phyloP scores from a whole-genome alignment of 1,140 invertebrate genomes.

The Bombus confusus region DNA sequence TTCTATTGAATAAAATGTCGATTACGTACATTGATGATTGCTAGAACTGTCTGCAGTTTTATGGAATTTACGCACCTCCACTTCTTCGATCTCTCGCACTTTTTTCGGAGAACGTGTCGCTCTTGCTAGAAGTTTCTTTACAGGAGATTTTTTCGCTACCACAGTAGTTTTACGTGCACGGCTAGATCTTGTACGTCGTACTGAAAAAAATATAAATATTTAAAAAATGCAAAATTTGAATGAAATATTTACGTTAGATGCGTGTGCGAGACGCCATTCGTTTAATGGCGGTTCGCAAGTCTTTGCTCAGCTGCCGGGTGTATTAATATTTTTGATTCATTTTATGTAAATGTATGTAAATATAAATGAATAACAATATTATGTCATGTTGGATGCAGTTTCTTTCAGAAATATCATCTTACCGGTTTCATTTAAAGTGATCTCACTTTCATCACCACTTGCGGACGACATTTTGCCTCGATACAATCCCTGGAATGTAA shows the following conservation, averaged over 20 bases:
- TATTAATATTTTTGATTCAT: neutral
- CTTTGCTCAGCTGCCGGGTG: slow-evolving; percentile 43
- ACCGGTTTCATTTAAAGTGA: slow-evolving; percentile 74
- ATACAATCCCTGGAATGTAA: slow-evolving; percentile 60
- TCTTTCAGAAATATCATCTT: slow-evolving; percentile 38
- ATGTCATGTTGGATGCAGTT: neutral
- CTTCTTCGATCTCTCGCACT: slow-evolving; percentile 68
- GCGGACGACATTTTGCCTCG: slow-evolving; percentile 74
- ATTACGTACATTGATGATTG: neutral
- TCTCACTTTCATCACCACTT: slow-evolving; percentile 77
- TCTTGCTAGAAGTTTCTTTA: slow-evolving; percentile 69
- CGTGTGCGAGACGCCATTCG: slow-evolving; percentile 67
- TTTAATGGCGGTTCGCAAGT: slow-evolving; percentile 68
- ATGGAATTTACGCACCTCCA: slow-evolving; percentile 48
- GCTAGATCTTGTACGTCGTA: slow-evolving; percentile 74
- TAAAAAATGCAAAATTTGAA: slow-evolving; percentile 13
- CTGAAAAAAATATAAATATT: slow-evolving; percentile 54
- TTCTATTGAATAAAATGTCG: neutral
- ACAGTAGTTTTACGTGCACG: slow-evolving; percentile 68
- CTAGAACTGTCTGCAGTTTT: neutral
- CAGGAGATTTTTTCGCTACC: slow-evolving; percentile 71
- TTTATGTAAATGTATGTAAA: neutral
- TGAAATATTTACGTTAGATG: slow-evolving; percentile 53
- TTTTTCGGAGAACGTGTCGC: slow-evolving; percentile 67
- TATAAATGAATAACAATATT: neutral